A percentile compares a stretch with the other conserved stretches of the same genome.
Conservation (phyloP, 2,888 invertebrate species). For the Ophion costatus region DNA sequence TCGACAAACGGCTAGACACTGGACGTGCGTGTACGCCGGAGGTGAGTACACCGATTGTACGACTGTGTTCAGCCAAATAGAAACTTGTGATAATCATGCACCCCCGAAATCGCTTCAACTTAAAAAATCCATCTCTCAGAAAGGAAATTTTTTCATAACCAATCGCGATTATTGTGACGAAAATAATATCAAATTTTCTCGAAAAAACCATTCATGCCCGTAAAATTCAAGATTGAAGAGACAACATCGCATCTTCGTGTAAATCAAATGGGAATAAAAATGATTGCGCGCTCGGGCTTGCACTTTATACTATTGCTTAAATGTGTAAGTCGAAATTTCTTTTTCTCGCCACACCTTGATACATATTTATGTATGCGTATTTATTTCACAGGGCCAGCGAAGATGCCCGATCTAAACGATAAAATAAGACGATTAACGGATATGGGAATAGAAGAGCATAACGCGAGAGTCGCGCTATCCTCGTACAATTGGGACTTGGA, state of each 20-base stretch:
- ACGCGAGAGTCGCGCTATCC: conserved; percentile 95
- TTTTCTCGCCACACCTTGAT: background rate
- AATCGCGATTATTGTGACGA: too few species aligned
- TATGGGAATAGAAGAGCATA: conserved; percentile 97
- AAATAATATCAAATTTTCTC: too few species aligned
- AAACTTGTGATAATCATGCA: background rate
- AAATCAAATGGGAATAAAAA: background rate
- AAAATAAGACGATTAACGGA: conserved; percentile 95
- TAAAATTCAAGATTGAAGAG: background rate
- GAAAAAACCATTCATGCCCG: too few species aligned
- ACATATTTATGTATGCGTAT: background rate
- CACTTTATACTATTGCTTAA: background rate
- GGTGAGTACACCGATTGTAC: conserved; percentile 84
- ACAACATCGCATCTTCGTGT: background rate
- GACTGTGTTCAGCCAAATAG: background rate
- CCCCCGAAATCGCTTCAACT: background rate
- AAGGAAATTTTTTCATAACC: background rate
- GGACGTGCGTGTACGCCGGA: conserved; percentile 97
- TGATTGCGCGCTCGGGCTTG: background rate
- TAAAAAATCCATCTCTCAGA: background rate
- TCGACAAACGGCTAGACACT: conserved; percentile 95
- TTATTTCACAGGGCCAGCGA: conserved; percentile 86
- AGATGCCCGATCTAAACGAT: conserved; percentile 91
- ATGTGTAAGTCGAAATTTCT: background rate
- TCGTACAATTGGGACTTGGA: conserved; percentile 97